phyloP scores from a whole-genome alignment of 2,113 vertebrate species.

The Calonectris borealis region DNA sequence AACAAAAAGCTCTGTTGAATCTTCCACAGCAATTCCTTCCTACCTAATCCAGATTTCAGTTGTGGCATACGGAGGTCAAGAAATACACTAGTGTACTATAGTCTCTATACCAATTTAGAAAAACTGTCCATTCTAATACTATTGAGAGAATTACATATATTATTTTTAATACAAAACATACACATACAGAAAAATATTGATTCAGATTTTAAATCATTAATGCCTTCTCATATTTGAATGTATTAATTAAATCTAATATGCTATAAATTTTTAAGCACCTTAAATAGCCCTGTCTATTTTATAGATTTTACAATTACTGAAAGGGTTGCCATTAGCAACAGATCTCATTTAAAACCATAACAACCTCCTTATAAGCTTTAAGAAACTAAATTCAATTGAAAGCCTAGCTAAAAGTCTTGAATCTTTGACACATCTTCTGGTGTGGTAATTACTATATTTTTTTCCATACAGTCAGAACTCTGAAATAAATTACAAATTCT shows the following conservation, averaged over 20 bases:
- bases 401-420: slow-evolving; percentile 1
- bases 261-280: slow-evolving; percentile 22
- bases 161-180: slow-evolving; percentile 3
- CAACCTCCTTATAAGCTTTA: background rate
- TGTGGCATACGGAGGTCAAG: background rate
- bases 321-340: slow-evolving; percentile 34
- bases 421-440: background rate
- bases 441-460: background rate
- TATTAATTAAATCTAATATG: slow-evolving; percentile 43
- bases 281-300: slow-evolving; percentile 19
- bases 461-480: background rate
- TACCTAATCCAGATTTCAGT: background rate
- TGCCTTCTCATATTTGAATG: background rate
- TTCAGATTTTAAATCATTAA: slow-evolving; percentile 18
- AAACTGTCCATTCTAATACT: background rate
- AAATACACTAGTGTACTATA: background rate
- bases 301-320: slow-evolving; percentile 46
- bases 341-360: slow-evolving; percentile 43
- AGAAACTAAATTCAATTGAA: slow-evolving; percentile 25
- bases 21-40: background rate
- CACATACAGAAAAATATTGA: background rate
- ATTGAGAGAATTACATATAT: background rate
- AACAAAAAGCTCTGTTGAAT: background rate
- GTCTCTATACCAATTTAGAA: background rate
- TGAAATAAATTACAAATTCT: background rate